Evolutionary conservation across 2,888 invertebrate species (phyloP), one percentile per base, ranked within the genome.

Genomic region (Tryphoninae sp.): DNA sequence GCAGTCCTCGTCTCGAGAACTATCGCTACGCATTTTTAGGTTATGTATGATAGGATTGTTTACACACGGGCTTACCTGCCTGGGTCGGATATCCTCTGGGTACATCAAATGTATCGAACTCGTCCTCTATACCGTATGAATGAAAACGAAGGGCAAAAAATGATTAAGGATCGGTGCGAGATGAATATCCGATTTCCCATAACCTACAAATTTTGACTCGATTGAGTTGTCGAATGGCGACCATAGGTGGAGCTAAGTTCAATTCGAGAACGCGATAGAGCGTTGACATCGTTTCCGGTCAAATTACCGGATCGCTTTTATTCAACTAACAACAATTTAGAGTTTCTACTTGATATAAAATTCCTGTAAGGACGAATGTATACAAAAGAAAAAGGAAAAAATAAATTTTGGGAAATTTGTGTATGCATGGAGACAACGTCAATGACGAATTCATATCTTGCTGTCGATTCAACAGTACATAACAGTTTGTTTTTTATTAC

Each of bases 101-200:
- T 65, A 8, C 62, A 16, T 33, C 13, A 11, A 65, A 22, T 65
- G 65, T 65, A 49, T 65, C 65, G 45, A 65, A 22, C n/a, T 13
- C 49, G 2, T 40, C 42, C 19, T 8, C 19, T 19, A 19, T 64
- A 11, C 19, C 16, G 42, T 13, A 22, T 11, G 26, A 53, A 65
- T 16, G 49, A 51, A 23, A 49, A 23, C 13, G 23, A 26, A 7
- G n/a, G 26, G 51, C n/a, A 49, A 22, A n/a, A 26, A 40, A 72
- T 40, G 62, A 61, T 62, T 62, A 33, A 40, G 49, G 76, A 26
- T n/a, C 16, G 16, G 11, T 13, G 75, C 23, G 33, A 23, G 59
- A 33, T 33, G 49, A 68, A 49, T 77, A 62, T 71, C 62, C 68
- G 69, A 69, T 71, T 71, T 61, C 77, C 26, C n/a, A 26, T 19